Evolutionary conservation across 1,140 invertebrate genomes (phyloP).

Genomic region (Saccostrea cuccullata): DNA sequence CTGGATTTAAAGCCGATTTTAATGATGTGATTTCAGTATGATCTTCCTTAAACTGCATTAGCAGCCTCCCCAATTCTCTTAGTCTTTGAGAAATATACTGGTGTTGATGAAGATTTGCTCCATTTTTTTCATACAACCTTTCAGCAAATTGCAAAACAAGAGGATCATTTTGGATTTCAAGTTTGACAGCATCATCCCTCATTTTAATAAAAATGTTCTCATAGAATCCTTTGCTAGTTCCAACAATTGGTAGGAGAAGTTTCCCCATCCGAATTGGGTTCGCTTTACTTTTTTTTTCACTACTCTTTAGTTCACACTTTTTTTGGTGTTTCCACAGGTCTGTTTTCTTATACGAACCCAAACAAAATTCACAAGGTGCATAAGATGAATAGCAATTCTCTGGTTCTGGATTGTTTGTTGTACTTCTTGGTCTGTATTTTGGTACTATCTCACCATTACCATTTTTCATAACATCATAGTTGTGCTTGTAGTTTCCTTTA

Average conservation of each 20-base stretch:
- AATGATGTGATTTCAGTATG: background rate
- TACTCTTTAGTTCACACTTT: background rate
- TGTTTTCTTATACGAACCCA: background rate
- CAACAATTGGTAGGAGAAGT: background rate
- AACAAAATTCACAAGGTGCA: conserved; percentile 33
- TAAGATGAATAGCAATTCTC: no score
- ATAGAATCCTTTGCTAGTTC: background rate
- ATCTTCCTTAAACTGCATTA: background rate
- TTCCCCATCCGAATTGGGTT: background rate
- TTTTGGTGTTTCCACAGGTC: conserved; percentile 36
- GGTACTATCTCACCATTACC: conserved; percentile 30
- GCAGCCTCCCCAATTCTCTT: background rate
- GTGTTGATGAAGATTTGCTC: background rate
- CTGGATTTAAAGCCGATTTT: background rate
- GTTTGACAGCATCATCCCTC: conserved; percentile 28
- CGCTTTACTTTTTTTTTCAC: background rate
- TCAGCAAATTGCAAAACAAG: background rate
- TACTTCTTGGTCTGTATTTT: conserved; percentile 34
- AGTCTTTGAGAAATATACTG: conserved; percentile 27
- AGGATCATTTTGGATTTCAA: background rate
- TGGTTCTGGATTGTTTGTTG: background rate
- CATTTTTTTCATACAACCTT: conserved; percentile 7
- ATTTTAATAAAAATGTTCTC: background rate
- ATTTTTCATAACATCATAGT: conserved; percentile 34
- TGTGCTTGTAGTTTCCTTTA: conserved; percentile 45